Percentiles rank a stretch among this genome's conserved stretches.
These are phyloP conservation scores for Uromys caudimaculatus DNA, from an alignment of 2,797 vertebrate genomes.

Conservation along the genomic window DNA sequence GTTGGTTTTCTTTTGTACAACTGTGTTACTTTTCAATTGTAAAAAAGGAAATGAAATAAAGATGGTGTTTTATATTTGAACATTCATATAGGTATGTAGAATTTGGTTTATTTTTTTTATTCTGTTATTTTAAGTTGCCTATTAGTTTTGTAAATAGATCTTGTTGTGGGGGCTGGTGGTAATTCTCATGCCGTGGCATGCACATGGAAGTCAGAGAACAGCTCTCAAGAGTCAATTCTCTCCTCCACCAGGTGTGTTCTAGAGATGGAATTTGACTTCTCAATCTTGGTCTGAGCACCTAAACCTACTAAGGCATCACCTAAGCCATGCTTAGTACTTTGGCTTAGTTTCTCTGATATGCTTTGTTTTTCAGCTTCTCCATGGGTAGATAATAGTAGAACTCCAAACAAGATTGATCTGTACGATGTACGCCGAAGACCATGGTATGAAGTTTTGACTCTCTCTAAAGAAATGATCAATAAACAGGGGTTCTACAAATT, in stretches of 20 bases:
- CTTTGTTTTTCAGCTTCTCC: conserved; percentile 91
- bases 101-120: not conserved
- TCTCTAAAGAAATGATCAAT: not conserved
- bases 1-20: not conserved
- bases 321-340: not conserved
- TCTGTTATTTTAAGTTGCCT: not conserved
- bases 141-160: not conserved
- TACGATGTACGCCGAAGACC: conserved; percentile 98
- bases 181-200: not conserved
- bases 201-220: not conserved
- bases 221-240: not conserved
- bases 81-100: not conserved
- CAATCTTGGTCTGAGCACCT: not conserved
- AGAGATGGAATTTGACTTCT: not conserved
- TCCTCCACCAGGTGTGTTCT: not conserved
- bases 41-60: not conserved
- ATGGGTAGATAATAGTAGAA: conserved; percentile 96
- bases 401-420: conserved; percentile 96
- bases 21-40: not conserved
- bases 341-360: not conserved
- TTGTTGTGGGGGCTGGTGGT: not conserved
- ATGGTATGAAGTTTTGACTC: conserved; percentile 90
- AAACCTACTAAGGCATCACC: no score
- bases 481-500: not conserved
- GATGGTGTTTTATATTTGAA: not conserved